A percentile compares a stretch with the other conserved stretches of the same genome.
phyloP scores from a whole-genome alignment of 92 coral and sea anemone species.

The Umimayanthus kanabou region DNA sequence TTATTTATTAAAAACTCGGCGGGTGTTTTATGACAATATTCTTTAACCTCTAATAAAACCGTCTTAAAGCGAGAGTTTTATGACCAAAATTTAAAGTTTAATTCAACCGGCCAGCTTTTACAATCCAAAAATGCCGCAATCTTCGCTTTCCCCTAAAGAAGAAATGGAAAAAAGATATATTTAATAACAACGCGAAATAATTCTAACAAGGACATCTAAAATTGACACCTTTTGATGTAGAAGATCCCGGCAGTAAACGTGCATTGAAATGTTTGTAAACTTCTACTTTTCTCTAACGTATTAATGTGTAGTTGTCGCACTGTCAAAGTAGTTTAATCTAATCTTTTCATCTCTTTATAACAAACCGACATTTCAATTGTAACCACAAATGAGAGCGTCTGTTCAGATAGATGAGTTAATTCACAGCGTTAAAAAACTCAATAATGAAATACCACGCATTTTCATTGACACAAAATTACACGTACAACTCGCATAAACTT shows the following conservation, averaged over 20 bases:
- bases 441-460: too few species aligned
- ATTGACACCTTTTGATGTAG: too few species aligned
- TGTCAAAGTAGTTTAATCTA: slow-evolving; percentile 6
- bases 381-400: not conserved
- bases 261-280: not conserved
- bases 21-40: not conserved
- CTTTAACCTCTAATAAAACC: not conserved
- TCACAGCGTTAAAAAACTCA: not conserved
- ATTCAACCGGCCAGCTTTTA: not conserved
- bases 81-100: not conserved
- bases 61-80: not conserved
- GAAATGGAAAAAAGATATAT: not conserved
- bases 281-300: not conserved
- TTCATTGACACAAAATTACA: too few species aligned
- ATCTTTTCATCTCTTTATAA: slow-evolving; percentile 7
- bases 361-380: not conserved
- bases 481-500: too few species aligned
- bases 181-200: not conserved
- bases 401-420: not conserved
- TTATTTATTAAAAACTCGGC: not conserved
- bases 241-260: not conserved
- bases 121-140: not conserved
- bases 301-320: not conserved
- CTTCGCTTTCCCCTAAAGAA: not conserved
- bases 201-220: not conserved